Evolutionary conservation across 2,888 invertebrate species (phyloP), one percentile per base, ranked within the genome.

Genomic region (Drosophila barbarae): DNA sequence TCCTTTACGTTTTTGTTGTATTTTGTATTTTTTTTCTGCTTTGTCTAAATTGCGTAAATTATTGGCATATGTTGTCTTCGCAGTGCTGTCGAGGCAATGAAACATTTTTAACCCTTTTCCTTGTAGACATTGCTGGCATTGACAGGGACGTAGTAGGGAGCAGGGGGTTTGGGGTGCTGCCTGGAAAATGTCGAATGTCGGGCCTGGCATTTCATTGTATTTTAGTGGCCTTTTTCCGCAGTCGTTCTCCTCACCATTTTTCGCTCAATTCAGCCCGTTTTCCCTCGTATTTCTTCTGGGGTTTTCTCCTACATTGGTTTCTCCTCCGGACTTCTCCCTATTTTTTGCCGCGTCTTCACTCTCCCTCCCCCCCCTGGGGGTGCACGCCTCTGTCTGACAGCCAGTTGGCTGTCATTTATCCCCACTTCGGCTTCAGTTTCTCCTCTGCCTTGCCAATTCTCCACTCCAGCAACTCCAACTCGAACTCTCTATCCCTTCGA

Each of bases 41-140:
- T 72, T 61, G 72, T 67, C 80, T 81, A 80, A 84, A 80, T 80
- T 82, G 84, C 80, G 85, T 80, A 80, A 80, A 80, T 80, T 84
- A 80, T 80, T 80, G 80, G 80, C 80, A 80, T 80, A 80, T 80
- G 80, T 80, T 80, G 85, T 84, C 79, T 84, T 60, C 49, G 50
- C 60, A 69, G 53, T 50, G 73, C 73, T 68, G 73, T 65, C 61
- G 50, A 69, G 60, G 79, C 79, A 79, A 84, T 84, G 79, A 84
- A 84, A 79, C 84, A 79, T 85, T 81, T 50, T 84, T 82, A 84
- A 81, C 85, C 80, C 85, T 83, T 85, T 82, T 78, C 68, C 59
- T 60, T 58, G 64, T 57, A 68, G 74, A 75, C 77, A 74, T 74
- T 69, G 84, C 78, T 75, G 82, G 69, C 72, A 81, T 74, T 84